Evolutionary conservation across 2,113 vertebrate species (phyloP), one percentile per base, ranked within the genome.

Genomic region (Serinus canaria): DNA sequence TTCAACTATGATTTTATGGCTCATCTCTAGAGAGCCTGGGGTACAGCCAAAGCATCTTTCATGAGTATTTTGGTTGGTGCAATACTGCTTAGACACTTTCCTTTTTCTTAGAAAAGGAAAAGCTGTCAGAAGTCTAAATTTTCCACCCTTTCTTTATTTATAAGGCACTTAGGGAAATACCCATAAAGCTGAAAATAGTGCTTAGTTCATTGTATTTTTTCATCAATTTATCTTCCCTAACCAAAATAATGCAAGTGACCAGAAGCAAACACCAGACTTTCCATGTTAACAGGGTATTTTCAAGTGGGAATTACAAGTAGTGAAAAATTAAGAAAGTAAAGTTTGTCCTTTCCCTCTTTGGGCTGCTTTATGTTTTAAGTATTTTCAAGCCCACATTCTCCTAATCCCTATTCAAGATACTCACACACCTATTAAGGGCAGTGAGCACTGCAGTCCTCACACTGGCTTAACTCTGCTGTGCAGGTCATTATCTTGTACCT

Each of bases 101-200:
- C 15, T 77, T 89, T 94, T 86, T 85, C 84, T 81, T 75, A 76
- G 68, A 87, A 73, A 89, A 91, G 28, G 68, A 70, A 83, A 91
- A 80, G 72, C 59, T 46, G 39, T 17, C 47, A 82, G 35, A 72
- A 90, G 11, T 23, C 39, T 63, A 22, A n/a, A 46, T 66, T 77
- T 79, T 75, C 69, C 87, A 46, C 19, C 58, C 24, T 43, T 56
- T 74, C n/a, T 66, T 67, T 74, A 28, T 59, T 84, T 70, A 41
- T 52, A 79, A 67, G 33, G 31, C 50, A 72, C 22, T 73, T 30
- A 41, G 53, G 66, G 69, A 81, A 90, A 91, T 30, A 49, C 13
- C 28, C 67, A 62, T 43, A 47, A 41, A 62, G 69, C 18, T 52
- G 43, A 88, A 92, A 73, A 69, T 14, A 73, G 21, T 17, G 18